These are phyloP conservation scores for Drosophila kuntzei DNA, from an alignment of 2,888 invertebrate genomes.

Conservation along the genomic window DNA sequence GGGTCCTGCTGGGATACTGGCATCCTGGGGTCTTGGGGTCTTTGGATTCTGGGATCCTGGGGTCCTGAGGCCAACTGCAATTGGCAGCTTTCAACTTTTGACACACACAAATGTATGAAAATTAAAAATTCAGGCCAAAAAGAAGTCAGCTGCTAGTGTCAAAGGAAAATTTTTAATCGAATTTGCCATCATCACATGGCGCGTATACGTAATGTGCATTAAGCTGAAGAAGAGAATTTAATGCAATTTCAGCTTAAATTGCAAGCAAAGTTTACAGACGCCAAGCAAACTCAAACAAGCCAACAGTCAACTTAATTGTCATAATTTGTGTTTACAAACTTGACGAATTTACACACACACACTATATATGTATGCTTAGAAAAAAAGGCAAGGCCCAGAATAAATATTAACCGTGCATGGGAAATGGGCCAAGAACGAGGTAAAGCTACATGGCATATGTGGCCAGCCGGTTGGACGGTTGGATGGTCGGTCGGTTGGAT, in stretches of 20 bases:
- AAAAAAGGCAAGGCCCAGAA: slow-evolving; percentile 3
- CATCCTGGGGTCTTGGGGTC: background rate
- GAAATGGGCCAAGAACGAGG: slow-evolving; percentile 12
- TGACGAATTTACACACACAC: slow-evolving; percentile 72
- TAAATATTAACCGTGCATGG: slow-evolving; percentile 12
- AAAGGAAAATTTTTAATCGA: slow-evolving; percentile 67
- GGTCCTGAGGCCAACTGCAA: slow-evolving; percentile 60
- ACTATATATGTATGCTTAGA: background rate
- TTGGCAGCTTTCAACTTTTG: slow-evolving; percentile 71
- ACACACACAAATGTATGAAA: slow-evolving; percentile 44
- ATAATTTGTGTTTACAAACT: slow-evolving; percentile 80
- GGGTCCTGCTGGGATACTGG: background rate
- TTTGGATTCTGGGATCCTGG: background rate
- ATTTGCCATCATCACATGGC: slow-evolving; percentile 54
- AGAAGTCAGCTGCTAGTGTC: slow-evolving; percentile 33
- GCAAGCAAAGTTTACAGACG: slow-evolving; percentile 64
- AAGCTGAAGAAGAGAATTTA: slow-evolving; percentile 41
- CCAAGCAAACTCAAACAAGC: slow-evolving; percentile 63
- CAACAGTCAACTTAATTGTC: slow-evolving; percentile 78
- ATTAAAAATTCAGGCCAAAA: slow-evolving; percentile 53
- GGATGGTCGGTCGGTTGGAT: slow-evolving; percentile 5
- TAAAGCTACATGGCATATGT: slow-evolving; percentile 52
- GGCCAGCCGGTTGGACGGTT: slow-evolving; percentile 39
- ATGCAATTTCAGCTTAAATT: slow-evolving; percentile 72
- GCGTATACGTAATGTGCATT: slow-evolving; percentile 48